Percentiles rank a stretch among this genome's conserved stretches.
These are phyloP conservation scores for Mirza zaza DNA, from an alignment of 2,113 vertebrate species.

Conservation along the genomic window DNA sequence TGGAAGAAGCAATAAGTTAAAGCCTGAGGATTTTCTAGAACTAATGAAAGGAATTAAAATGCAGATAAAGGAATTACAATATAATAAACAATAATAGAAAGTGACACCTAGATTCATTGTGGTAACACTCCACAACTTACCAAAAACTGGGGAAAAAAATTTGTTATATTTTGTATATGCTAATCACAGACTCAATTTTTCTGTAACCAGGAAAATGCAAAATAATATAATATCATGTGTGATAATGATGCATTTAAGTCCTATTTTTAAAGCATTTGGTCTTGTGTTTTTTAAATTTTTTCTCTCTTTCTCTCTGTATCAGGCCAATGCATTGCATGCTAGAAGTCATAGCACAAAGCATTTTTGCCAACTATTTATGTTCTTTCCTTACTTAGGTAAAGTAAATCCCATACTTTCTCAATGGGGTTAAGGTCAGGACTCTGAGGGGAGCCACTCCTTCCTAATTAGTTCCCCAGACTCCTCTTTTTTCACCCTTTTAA, in stretches of 20 bases:
- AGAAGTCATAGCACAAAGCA: conserved; percentile 48
- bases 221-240: background rate
- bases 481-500: conserved; percentile 52
- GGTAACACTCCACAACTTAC: background rate
- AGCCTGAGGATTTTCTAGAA: background rate
- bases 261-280: conserved; percentile 6
- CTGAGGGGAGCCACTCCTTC: conserved; percentile 72
- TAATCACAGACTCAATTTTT: background rate
- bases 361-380: conserved; percentile 71
- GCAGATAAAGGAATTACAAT: background rate
- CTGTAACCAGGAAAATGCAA: background rate
- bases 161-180: background rate
- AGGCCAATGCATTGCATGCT: conserved; percentile 32
- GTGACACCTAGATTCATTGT: background rate
- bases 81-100: background rate
- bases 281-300: background rate
- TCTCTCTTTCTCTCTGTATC: background rate
- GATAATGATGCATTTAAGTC: background rate
- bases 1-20: background rate
- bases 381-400: conserved; percentile 73
- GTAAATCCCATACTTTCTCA: conserved; percentile 76
- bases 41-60: background rate
- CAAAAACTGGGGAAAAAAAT: background rate
- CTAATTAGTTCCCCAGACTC: conserved; percentile 80
- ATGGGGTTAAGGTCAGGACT: conserved; percentile 78